These are phyloP conservation scores for Tribolium madens DNA, from an alignment of 1,140 invertebrate genomes.

Conservation along the genomic window DNA sequence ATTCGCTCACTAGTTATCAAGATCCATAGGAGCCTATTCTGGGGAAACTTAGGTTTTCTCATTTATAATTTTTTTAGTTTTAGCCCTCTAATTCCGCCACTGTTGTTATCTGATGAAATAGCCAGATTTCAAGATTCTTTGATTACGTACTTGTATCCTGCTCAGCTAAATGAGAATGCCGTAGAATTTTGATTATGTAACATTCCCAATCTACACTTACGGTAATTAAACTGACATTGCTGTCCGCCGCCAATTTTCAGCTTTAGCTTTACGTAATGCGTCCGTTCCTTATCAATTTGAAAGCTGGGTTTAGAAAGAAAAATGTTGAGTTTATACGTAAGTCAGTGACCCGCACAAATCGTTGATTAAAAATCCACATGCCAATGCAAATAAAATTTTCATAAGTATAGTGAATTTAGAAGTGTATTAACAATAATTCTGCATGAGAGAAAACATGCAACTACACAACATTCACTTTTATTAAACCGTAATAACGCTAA, in stretches of 20 bases:
- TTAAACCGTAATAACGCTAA: not conserved
- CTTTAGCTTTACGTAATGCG: not conserved
- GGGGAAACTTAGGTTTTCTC: no score
- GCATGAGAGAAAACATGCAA: constrained; percentile 17
- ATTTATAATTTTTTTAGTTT: no score
- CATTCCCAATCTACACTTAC: not conserved
- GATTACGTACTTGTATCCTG: no score
- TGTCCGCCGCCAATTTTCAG: not conserved
- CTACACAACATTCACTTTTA: not conserved
- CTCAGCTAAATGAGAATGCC: no score
- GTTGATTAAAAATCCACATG: constrained; percentile 30
- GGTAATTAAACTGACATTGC: not conserved
- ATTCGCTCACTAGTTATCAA: no score
- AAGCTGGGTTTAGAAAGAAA: not conserved
- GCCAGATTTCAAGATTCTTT: no score
- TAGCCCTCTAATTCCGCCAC: no score
- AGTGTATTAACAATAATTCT: constrained; percentile 8
- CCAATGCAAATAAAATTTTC: not conserved
- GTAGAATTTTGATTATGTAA: constrained; percentile 1
- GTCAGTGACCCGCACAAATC: constrained; percentile 17
- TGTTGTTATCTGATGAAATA: no score
- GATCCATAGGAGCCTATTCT: no score
- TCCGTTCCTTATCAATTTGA: constrained; percentile 13
- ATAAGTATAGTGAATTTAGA: not conserved
- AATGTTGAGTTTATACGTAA: not conserved